Evolutionary conservation across 64 coral and sea anemone genomes (phyloP).

Genomic region (Montipora efflorescens): DNA sequence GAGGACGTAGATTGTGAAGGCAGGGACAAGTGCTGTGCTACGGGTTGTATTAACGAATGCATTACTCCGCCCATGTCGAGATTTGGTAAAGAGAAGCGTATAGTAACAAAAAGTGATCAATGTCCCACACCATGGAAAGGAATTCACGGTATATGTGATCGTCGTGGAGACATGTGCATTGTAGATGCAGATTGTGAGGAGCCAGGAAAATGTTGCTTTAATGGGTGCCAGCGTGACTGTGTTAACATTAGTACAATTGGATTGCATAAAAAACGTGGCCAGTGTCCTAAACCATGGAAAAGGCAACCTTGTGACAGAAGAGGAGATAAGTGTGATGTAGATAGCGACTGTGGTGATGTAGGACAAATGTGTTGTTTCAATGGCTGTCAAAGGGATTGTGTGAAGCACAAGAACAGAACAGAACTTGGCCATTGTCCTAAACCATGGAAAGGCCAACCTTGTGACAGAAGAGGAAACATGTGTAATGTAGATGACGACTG

Average conservation of each 20-base stretch:
- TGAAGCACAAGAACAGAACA: too few relatives aligned
- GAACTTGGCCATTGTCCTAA: conserved; percentile 48
- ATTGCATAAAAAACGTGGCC: not conserved
- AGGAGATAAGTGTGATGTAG: conserved; percentile 50
- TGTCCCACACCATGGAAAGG: conserved; percentile 71
- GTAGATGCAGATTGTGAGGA: conserved; percentile 33
- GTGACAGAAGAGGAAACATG: conserved; percentile 68
- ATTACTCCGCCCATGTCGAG: not conserved
- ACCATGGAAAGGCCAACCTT: conserved; percentile 62
- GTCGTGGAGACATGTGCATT: conserved; percentile 27
- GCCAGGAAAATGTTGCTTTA: conserved; percentile 9
- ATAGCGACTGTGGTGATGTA: conserved; percentile 49
- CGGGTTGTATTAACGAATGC: conserved; percentile 36
- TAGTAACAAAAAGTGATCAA: not conserved
- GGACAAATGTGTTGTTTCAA: conserved; percentile 59
- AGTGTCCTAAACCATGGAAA: conserved; percentile 73
- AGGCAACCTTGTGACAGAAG: conserved; percentile 61
- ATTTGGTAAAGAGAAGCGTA: not conserved
- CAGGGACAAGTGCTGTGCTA: conserved; percentile 30
- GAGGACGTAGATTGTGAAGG: conserved; percentile 46
- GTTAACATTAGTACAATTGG: conserved; percentile 16
- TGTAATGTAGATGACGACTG: conserved; percentile 49
- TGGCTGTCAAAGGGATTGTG: conserved; percentile 42
- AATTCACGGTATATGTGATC: conserved; percentile 39
- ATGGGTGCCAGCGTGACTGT: conserved; percentile 15